A percentile compares a stretch with the other conserved stretches of the same genome.
Conservation (phyloP, 2,888 invertebrate genomes). For the Drosophila putrida region DNA sequence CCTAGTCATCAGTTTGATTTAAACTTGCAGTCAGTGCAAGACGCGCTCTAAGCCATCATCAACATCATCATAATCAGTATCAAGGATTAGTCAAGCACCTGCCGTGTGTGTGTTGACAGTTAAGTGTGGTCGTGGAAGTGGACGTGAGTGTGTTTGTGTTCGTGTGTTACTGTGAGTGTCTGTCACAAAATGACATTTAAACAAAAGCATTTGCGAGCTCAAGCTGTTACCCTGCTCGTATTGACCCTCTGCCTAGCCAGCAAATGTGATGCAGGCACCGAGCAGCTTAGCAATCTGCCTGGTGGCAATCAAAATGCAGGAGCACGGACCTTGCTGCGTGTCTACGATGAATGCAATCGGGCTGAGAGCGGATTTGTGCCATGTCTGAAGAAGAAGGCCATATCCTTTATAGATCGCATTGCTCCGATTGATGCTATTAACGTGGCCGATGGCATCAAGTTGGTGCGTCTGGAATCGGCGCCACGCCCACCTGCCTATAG, state of each 20-base stretch:
- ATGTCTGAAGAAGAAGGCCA: constrained; percentile 93
- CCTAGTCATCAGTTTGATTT: constrained; percentile 87
- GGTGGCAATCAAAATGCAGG: constrained; percentile 86
- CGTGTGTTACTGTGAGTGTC: constrained; percentile 37
- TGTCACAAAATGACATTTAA: constrained; percentile 62
- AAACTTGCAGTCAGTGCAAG: constrained; percentile 84
- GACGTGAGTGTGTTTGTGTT: constrained; percentile 37
- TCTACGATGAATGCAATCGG: constrained; percentile 92
- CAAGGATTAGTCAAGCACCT: constrained; percentile 39
- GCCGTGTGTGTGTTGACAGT: constrained; percentile 30
- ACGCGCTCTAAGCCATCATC: constrained; percentile 41
- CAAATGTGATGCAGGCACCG: constrained; percentile 75
- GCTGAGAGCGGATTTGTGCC: constrained; percentile 89
- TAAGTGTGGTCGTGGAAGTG: constrained; percentile 22
- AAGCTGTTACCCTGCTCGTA: constrained; percentile 44
- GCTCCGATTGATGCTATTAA: constrained; percentile 89
- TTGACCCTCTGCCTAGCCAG: constrained; percentile 59
- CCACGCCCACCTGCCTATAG: constrained; percentile 85
- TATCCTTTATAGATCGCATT: constrained; percentile 91
- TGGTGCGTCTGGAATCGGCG: constrained; percentile 87
- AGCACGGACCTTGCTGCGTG: constrained; percentile 88
- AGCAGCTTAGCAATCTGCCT: constrained; percentile 73
- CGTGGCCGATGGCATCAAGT: constrained; percentile 89
- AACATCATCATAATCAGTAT: constrained; percentile 4
- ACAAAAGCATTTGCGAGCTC: constrained; percentile 47